Evolutionary conservation across 2,797 vertebrate genomes (phyloP).

Genomic region (Kryptolebias ocellatus): DNA sequence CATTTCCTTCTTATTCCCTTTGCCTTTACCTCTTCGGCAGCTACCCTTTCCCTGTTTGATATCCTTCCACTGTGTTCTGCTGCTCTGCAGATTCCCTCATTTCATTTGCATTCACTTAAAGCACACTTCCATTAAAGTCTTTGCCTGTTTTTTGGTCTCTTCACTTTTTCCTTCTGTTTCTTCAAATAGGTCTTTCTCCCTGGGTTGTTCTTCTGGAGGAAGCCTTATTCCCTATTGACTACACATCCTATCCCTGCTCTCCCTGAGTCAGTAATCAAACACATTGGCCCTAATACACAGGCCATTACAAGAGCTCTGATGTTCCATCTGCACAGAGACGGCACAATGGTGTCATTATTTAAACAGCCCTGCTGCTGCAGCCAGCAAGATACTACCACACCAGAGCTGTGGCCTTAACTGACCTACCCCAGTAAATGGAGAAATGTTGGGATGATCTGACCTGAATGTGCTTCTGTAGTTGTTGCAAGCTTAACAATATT

Average conservation of each 20-base stretch:
- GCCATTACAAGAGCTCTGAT: constrained; percentile 83
- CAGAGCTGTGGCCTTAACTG: constrained; percentile 68
- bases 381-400: constrained; percentile 64
- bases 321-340: constrained; percentile 80
- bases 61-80: constrained; percentile 74
- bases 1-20: constrained; percentile 38
- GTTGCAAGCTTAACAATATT: constrained; percentile 57
- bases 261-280: constrained; percentile 84
- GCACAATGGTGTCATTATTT: constrained; percentile 83
- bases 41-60: constrained; percentile 75
- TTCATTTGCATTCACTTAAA: constrained; percentile 83
- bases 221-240: constrained; percentile 77
- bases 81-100: constrained; percentile 77
- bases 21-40: constrained; percentile 73
- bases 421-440: constrained; percentile 70
- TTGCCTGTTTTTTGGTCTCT: constrained; percentile 61
- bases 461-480: constrained; percentile 63
- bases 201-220: constrained; percentile 71
- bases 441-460: constrained; percentile 71
- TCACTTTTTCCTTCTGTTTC: constrained; percentile 66
- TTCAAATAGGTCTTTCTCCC: constrained; percentile 72
- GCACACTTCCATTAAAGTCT: constrained; percentile 79
- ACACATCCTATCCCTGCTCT: constrained; percentile 73
- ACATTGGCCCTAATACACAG: constrained; percentile 81
- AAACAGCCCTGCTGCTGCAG: constrained; percentile 75